phyloP scores from a whole-genome alignment of 2,888 invertebrate species.

The Erebia palarica region DNA sequence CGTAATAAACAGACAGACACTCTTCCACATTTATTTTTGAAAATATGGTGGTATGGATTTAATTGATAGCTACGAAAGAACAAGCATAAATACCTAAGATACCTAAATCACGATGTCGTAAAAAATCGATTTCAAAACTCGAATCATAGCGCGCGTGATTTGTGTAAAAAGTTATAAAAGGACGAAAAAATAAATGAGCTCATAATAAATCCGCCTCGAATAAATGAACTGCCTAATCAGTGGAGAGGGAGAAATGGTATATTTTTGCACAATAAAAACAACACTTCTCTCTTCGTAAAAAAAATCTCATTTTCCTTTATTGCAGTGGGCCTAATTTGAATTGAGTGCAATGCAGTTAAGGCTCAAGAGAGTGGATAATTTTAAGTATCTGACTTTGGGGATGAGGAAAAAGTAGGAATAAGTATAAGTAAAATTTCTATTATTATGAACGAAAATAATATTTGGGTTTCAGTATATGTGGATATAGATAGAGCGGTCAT shows the following conservation, averaged over 20 bases:
- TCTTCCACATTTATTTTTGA: too few species aligned
- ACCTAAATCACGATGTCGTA: neutral
- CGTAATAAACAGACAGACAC: too few species aligned
- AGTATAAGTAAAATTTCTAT: conserved; percentile 30
- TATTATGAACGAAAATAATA: conserved; percentile 22
- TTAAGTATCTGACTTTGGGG: conserved; percentile 62
- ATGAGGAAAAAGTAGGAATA: conserved; percentile 38
- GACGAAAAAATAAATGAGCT: conserved; percentile 65
- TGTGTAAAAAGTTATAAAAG: conserved; percentile 52
- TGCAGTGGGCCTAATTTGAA: conserved; percentile 78
- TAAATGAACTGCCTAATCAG: conserved; percentile 76
- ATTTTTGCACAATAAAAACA: conserved; percentile 74
- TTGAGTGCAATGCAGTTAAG: conserved; percentile 81
- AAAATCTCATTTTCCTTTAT: conserved; percentile 80
- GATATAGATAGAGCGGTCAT: too few species aligned
- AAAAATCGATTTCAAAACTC: conserved; percentile 43
- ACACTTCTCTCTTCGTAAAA: conserved; percentile 75
- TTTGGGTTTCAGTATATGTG: conserved; percentile 1
- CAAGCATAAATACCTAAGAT: neutral
- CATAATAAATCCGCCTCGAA: conserved; percentile 75
- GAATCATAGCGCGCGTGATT: conserved; percentile 38
- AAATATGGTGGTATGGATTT: too few species aligned
- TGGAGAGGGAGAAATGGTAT: conserved; percentile 54
- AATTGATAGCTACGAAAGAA: neutral
- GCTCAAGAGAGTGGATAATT: conserved; percentile 79